A percentile compares a stretch with the other conserved stretches of the same genome.
Conservation (phyloP, 2,888 invertebrate genomes). For the Seladonia tumulorum region DNA sequence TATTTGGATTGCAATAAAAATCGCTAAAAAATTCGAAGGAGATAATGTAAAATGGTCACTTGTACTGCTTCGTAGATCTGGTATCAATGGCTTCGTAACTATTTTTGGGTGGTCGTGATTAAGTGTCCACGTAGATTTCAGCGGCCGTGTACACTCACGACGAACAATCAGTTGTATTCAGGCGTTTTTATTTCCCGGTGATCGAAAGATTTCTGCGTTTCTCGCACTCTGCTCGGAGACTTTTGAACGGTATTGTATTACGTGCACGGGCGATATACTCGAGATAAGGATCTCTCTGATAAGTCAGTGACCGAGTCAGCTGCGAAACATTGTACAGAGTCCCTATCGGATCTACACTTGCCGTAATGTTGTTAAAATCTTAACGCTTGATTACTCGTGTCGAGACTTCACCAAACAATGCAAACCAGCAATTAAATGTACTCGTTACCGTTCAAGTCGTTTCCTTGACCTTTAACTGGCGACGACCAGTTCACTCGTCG, state of each 20-base stretch:
- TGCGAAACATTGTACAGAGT: slow-evolving; percentile 3
- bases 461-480: not conserved
- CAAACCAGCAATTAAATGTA: slow-evolving; percentile 8
- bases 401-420: slow-evolving; percentile 2
- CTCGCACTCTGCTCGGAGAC: not conserved
- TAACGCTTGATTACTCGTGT: not conserved
- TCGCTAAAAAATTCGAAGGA: no score
- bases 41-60: no score
- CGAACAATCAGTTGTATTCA: not conserved
- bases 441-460: not conserved
- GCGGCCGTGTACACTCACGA: not conserved
- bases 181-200: not conserved
- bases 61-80: no score
- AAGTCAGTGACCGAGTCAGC: slow-evolving; percentile 10
- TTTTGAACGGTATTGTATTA: slow-evolving; percentile 9
- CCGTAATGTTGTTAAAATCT: not conserved
- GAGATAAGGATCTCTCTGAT: slow-evolving; percentile 16
- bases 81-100: no score
- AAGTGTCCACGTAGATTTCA: not conserved
- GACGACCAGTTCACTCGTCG: not conserved
- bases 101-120: no score
- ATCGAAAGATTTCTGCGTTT: not conserved
- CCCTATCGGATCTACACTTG: not conserved
- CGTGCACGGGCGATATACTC: slow-evolving; percentile 10
- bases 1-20: no score